Conservation (phyloP, 2,888 invertebrate genomes). For the Syrphus vitripennis region DNA sequence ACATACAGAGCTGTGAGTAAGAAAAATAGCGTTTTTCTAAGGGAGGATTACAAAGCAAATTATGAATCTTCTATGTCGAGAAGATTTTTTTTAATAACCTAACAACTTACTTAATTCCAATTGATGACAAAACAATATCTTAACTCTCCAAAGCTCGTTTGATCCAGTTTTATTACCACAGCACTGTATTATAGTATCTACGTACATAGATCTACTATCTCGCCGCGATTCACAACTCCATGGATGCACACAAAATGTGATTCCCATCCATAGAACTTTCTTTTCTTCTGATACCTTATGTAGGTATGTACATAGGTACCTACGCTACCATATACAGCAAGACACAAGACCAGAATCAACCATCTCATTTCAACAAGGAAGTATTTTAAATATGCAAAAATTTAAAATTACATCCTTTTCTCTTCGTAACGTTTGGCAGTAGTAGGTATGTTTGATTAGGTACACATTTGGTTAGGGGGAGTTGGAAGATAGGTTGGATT, state of each 20-base stretch:
- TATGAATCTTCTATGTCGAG: too few relatives aligned
- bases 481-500: not conserved
- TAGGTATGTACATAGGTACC: not conserved
- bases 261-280: slow-evolving; percentile 36
- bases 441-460: slow-evolving; percentile 39
- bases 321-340: not conserved
- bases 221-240: slow-evolving; percentile 6
- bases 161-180: not conserved
- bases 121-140: too few relatives aligned
- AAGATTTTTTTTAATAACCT: not conserved
- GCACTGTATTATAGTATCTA: not conserved
- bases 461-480: slow-evolving; percentile 8
- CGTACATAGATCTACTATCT: not conserved
- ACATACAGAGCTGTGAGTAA: not conserved
- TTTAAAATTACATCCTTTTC: slow-evolving; percentile 50
- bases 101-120: not conserved
- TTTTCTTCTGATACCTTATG: not conserved
- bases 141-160: not conserved
- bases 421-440: slow-evolving; percentile 23
- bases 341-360: slow-evolving; percentile 1
- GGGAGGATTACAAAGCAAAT: too few relatives aligned
- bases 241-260: slow-evolving; percentile 34
- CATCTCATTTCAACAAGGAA: slow-evolving; percentile 41
- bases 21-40: too few relatives aligned
- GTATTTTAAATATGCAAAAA: slow-evolving; percentile 54